Percentiles rank a stretch among this genome's conserved stretches.
Conservation (phyloP, 2,113 vertebrate species). For the Tachysurus fulvidraco region DNA sequence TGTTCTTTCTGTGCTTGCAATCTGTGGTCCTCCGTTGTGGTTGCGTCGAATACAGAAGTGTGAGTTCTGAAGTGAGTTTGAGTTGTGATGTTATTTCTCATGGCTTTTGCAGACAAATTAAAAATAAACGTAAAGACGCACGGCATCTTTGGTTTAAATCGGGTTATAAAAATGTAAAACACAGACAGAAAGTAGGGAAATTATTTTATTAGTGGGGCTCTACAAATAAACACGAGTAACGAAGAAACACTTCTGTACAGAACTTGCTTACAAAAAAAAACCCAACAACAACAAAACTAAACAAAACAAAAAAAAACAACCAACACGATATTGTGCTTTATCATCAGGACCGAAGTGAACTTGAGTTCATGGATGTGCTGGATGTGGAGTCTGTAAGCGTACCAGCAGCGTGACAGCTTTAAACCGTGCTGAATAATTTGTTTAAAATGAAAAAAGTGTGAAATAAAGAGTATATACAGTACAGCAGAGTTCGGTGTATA, state of each 20-base stretch:
- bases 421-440: neutral
- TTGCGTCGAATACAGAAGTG: neutral
- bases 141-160: neutral
- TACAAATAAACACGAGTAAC: neutral
- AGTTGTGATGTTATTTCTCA: neutral
- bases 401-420: neutral
- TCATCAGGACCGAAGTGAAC: neutral
- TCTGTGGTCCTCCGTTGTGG: neutral
- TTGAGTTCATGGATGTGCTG: neutral
- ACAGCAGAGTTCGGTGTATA: neutral
- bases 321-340: neutral
- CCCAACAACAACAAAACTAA: neutral
- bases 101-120: neutral
- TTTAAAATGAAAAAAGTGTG: no score
- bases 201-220: constrained; percentile 45
- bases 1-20: neutral
- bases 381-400: neutral
- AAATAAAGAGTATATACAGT: neutral
- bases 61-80: neutral
- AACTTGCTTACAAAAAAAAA: neutral
- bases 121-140: neutral
- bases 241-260: constrained; percentile 29
- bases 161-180: neutral
- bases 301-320: neutral
- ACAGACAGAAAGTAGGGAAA: neutral